Conservation (phyloP, 1,140 invertebrate genomes). For the Gonatopus flavifemur region DNA sequence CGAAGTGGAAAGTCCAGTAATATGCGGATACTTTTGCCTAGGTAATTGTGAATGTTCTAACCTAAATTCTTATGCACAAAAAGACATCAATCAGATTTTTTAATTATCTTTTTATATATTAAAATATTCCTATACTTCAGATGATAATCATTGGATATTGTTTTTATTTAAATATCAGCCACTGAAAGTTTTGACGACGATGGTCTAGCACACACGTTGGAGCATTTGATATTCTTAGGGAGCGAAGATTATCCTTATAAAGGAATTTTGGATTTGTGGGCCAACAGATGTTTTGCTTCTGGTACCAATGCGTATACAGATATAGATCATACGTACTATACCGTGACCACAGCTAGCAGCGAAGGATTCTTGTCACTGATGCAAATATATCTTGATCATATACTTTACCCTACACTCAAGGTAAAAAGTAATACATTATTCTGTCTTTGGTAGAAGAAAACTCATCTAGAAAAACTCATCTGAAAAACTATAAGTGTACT, state of each 20-base stretch:
- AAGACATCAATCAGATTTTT: background rate
- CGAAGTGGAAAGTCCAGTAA: conserved; percentile 82
- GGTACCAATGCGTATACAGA: conserved; percentile 88
- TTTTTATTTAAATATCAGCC: conserved; percentile 57
- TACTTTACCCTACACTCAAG: conserved; percentile 80
- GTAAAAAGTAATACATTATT: conserved; percentile 57
- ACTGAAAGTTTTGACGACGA: conserved; percentile 91
- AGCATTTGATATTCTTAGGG: conserved; percentile 90
- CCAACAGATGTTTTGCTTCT: conserved; percentile 85
- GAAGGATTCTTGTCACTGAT: conserved; percentile 86
- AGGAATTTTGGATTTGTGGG: conserved; percentile 84
- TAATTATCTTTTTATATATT: background rate
- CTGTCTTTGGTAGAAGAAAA: background rate
- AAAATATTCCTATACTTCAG: conserved; percentile 2
- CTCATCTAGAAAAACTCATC: too few species aligned
- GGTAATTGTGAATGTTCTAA: conserved; percentile 62
- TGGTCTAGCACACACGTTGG: conserved; percentile 89
- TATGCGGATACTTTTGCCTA: conserved; percentile 82
- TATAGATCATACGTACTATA: conserved; percentile 87
- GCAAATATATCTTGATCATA: conserved; percentile 89
- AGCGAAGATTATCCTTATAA: conserved; percentile 89
- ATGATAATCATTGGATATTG: background rate
- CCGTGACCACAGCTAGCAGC: conserved; percentile 82
- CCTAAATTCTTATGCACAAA: conserved; percentile 1
- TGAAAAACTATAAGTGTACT: too few species aligned